phyloP scores from a whole-genome alignment of 2,888 invertebrate species.

The Catocala fraxini region DNA sequence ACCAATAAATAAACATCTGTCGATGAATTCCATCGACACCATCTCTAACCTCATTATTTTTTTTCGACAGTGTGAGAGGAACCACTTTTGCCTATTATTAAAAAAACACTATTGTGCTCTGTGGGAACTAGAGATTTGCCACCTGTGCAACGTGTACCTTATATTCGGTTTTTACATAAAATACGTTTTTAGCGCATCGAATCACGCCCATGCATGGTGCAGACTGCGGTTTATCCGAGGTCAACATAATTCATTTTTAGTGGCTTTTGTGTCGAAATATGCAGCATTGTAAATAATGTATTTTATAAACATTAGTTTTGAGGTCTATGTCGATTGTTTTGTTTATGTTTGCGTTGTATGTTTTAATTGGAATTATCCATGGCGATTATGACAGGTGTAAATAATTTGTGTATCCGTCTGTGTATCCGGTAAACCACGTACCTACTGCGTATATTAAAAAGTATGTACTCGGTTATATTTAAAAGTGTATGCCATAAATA shows the following conservation, averaged over 20 bases:
- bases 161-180: constrained; percentile 27
- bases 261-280: constrained; percentile 16
- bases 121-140: constrained; percentile 73
- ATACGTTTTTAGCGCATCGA: constrained; percentile 23
- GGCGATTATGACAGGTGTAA: too few relatives aligned
- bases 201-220: constrained; percentile 16
- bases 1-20: constrained; percentile 26
- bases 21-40: constrained; percentile 33
- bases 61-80: constrained; percentile 58
- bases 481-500: too few relatives aligned
- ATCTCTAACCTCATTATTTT: constrained; percentile 60
- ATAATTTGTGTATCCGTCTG: too few relatives aligned
- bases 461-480: too few relatives aligned
- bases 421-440: too few relatives aligned
- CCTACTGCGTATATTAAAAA: too few relatives aligned
- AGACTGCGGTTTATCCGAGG: constrained; percentile 18
- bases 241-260: constrained; percentile 18
- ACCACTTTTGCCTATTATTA: constrained; percentile 56
- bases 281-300: constrained; percentile 16
- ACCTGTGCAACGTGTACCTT: constrained; percentile 59
- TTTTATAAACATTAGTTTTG: constrained; percentile 10
- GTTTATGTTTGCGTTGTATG: neutral
- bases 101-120: constrained; percentile 66
- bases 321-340: constrained; percentile 9
- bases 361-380: too few relatives aligned